These are phyloP conservation scores for Limanda limanda DNA, from an alignment of 2,113 vertebrate genomes.

Conservation along the genomic window DNA sequence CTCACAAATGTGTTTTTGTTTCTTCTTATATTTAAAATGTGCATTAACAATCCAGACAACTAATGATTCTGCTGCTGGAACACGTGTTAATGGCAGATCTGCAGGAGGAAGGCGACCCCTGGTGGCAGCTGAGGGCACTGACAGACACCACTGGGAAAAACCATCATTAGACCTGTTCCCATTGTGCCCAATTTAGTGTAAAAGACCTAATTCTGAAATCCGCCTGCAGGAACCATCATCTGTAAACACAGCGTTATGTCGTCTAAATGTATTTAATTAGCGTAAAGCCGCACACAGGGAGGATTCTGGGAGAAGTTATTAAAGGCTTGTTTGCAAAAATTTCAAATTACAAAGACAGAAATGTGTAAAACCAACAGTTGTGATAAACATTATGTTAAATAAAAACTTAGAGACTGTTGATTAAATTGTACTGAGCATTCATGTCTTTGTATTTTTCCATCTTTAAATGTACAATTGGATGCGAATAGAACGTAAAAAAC, in stretches of 20 bases:
- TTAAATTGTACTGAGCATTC: no score
- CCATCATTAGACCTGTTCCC: background rate
- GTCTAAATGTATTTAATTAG: background rate
- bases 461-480: no score
- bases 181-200: conserved; percentile 3
- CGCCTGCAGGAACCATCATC: background rate
- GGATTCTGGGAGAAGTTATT: background rate
- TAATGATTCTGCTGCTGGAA: background rate
- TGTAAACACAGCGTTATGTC: background rate
- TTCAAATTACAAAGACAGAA: background rate
- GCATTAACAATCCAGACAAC: background rate
- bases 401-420: no score
- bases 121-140: conserved; percentile 26
- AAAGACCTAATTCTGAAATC: conserved; percentile 7
- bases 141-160: background rate
- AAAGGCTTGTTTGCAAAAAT: background rate
- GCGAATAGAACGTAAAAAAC: no score
- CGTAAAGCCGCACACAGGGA: background rate
- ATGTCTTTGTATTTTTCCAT: no score
- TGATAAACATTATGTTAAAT: no score
- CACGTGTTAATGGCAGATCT: background rate
- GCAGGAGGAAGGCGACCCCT: conserved; percentile 54
- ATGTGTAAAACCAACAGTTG: no score
- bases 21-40: background rate
- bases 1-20: background rate